phyloP scores from a whole-genome alignment of 2,888 invertebrate genomes.

The Agrenia bidenticulata region DNA sequence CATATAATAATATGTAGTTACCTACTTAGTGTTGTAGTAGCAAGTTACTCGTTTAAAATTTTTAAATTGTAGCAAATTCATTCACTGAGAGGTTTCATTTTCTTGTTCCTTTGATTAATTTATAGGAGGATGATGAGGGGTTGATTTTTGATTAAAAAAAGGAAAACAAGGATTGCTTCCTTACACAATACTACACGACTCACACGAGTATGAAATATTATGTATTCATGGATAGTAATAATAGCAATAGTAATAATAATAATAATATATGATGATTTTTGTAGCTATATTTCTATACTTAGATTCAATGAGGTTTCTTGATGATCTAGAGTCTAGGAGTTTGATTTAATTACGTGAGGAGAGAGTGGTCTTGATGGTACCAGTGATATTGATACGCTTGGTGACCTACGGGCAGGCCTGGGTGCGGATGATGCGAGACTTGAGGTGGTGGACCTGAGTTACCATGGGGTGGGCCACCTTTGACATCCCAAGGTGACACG shows the following conservation, averaged over 20 bases:
- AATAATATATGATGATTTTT: conserved; percentile 7
- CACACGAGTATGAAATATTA: too few species aligned
- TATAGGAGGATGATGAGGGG: too few species aligned
- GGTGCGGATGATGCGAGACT: conserved; percentile 59
- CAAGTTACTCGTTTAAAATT: background rate
- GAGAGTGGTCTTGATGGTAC: conserved; percentile 53
- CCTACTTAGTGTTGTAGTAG: background rate
- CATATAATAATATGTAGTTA: too few species aligned
- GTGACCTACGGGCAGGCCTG: conserved; percentile 52
- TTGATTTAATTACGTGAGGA: conserved; percentile 47
- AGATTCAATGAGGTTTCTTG: background rate
- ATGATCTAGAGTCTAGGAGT: conserved; percentile 13
- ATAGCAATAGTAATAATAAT: too few species aligned
- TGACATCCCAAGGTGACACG: conserved; percentile 58
- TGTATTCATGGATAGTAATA: too few species aligned
- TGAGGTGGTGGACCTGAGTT: conserved; percentile 61
- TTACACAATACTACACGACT: too few species aligned
- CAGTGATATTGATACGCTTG: conserved; percentile 53
- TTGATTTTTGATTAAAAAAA: too few species aligned
- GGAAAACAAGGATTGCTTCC: too few species aligned
- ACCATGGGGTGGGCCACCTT: conserved; percentile 58
- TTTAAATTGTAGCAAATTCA: conserved; percentile 9
- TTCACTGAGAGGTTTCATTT: conserved; percentile 10
- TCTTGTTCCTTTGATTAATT: background rate
- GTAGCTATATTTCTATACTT: background rate